Evolutionary conservation across 1,140 invertebrate species (phyloP).

Genomic region (Lordiphosa collinella): DNA sequence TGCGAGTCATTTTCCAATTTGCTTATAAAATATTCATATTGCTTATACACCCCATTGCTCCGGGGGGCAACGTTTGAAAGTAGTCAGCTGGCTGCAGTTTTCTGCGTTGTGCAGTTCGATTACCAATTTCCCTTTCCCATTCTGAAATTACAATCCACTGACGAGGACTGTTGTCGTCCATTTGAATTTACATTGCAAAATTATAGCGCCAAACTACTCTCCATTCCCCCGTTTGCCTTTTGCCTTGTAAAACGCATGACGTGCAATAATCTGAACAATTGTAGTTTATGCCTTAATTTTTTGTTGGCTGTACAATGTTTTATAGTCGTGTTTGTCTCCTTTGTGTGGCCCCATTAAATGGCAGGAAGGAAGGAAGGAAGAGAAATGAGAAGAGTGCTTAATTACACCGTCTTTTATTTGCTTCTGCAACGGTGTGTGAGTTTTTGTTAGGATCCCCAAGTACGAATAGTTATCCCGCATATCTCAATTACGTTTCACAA

Average conservation of each 20-base stretch:
- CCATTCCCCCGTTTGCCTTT: neutral
- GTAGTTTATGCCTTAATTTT: slow-evolving; percentile 60
- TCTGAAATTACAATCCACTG: neutral
- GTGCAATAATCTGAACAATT: slow-evolving; percentile 61
- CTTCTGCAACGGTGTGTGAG: slow-evolving; percentile 12
- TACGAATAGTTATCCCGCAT: slow-evolving; percentile 25
- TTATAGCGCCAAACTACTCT: slow-evolving; percentile 21
- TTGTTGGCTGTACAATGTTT: slow-evolving; percentile 40
- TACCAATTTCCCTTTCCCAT: slow-evolving; percentile 15
- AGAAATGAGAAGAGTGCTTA: slow-evolving; percentile 33
- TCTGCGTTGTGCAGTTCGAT: slow-evolving; percentile 33
- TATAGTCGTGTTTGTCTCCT: slow-evolving; percentile 23
- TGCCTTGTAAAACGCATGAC: slow-evolving; percentile 50
- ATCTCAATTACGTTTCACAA: slow-evolving; percentile 65
- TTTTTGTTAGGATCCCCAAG: slow-evolving; percentile 18
- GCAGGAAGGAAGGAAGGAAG: slow-evolving; percentile 8
- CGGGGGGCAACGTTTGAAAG: slow-evolving; percentile 13
- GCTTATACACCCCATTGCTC: slow-evolving; percentile 56
- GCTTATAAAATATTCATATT: slow-evolving; percentile 66
- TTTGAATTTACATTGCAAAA: slow-evolving; percentile 13
- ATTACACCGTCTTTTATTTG: slow-evolving; percentile 43
- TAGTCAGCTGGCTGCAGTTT: slow-evolving; percentile 17
- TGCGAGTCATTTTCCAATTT: slow-evolving; percentile 51
- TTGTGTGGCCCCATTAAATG: slow-evolving; percentile 12
- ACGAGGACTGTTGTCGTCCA: slow-evolving; percentile 2